Base-by-base conservation (phyloP, 1,140 invertebrate species). In the Colletes latitarsis region DNA sequence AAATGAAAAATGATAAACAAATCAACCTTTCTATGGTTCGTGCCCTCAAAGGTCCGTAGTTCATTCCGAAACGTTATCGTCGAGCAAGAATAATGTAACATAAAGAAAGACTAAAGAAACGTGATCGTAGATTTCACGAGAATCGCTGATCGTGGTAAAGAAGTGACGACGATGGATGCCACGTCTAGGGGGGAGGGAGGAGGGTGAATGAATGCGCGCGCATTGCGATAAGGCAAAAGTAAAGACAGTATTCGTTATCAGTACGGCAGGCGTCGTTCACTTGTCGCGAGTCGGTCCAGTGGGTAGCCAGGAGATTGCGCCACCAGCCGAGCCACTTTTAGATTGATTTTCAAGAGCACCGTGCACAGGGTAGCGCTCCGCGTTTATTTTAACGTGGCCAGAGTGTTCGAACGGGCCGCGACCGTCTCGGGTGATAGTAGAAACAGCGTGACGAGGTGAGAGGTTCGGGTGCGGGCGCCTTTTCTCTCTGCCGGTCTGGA, bases 321-420 rank as follows among this genome's bases (percentile, higher is more conserved):
- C 90, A 91, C 88, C 74, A 88, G 83, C 71, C 89, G 89, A 88
- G 89, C 89, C 86, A 91, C 90, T 88, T 90, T 90, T 91, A 93
- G 92, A 92, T 92, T 92, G 92, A 93, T 93, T 93, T 92, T 93
- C 91, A 92, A 93, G 91, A 92, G 90, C 89, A 92, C 87, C 88
- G 85, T 87, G 89, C 86, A 87, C 87, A 88, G 84, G 84, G 75
- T 74, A 87, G 86, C 89, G 91, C 87, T 89, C 89, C 85, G 90
- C 91, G 90, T 92, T 88, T 93, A 93, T 92, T 92, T 92, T 93
- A 92, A 93, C 92, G 91, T 92, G 87, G 87, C 89, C 83, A 84
- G 88, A 88, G 76, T 69, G 82, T 82, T 85, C 76, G 84, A 86
- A 82, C 82, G 84, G 74, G 81, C 73, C 82, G 84, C 86, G 82